Evolutionary conservation across 2,888 invertebrate genomes (phyloP), one percentile per base, ranked within the genome.

Genomic region (Mesoligia furuncula): DNA sequence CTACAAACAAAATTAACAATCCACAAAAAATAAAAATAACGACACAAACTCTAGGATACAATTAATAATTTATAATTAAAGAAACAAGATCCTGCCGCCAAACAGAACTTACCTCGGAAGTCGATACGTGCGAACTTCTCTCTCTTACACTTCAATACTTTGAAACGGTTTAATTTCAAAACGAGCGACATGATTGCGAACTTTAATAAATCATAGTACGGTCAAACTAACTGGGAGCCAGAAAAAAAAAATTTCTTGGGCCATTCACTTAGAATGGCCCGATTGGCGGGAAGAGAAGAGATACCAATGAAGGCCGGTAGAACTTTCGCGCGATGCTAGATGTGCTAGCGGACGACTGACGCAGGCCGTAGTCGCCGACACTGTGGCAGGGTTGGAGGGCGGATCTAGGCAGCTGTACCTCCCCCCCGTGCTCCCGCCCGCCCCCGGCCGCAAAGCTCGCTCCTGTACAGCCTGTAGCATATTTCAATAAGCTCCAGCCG

Each of bases 31-130:
- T n/a, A 64, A 39, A 4, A 1, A n/a, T 5, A 13, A 62, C 0
- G 0, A 13, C 2, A 51, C 0, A 54, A 39, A 48, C 0, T 24
- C 4, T 31, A n/a, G n/a, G 11, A 54, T 17, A 59, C 59, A 36
- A 39, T 36, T 36, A 36, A n/a, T 1, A 45, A 51, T 27, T n/a
- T 17, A 39, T n/a, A n/a, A n/a, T n/a, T n/a, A 59, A 69, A 27
- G 7, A n/a, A n/a, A 31, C 27, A 66, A 27, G 4, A 59, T 20
- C 17, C 6, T 42, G 36, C 27, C 24, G 7, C n/a, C 36, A 1
- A 64, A 80, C 48, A 73, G 67, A 74, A 91, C 98, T 97, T 97
- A 98, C 98, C 98, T 97, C 98, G 96, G 92, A 98, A 98, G 86
- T 98, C 98, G 85, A 98, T 95, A 86, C 97, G 97, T 72, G 97